Evolutionary conservation across 2,113 vertebrate genomes (phyloP), one percentile per base, ranked within the genome.

Genomic region (Chrysemys picta): DNA sequence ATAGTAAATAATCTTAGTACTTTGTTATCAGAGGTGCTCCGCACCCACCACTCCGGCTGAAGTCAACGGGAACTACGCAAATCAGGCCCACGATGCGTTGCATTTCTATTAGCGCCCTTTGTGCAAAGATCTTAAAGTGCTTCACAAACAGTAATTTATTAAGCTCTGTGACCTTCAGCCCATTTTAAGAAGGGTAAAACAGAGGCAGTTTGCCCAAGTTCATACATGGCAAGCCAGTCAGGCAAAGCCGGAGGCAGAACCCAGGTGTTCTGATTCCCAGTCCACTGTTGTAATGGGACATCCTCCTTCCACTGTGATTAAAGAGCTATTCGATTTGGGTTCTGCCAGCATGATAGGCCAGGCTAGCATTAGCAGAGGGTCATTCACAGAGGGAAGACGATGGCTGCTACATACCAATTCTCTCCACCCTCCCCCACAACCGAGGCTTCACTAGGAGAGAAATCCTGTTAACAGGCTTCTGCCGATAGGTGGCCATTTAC

Each of bases 381-480:
- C 45, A 12, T 1, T 80, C 62, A 2, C 29, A 12, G 90, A 42
- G 87, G 90, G 85, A 84, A 94, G 91, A 88, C 93, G 76, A 89
- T 50, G 91, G 91, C 83, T 82, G 49, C 93, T 89, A 89, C 93
- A 84, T 88, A 94, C 94, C 93, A 62, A 47, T 94, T 94, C 89
- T 85, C 76, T 81, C 86, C 57, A 88, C 49, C 80, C 85, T 79
- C 83, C 62, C 80, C 85, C 57, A 54, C 0, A 0, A 78, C 80
- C 75, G 0, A 0, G 90, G 90, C 80, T 89, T 21, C 0, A 4
- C 93, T 95, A 0, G 0, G 69, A 91, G 90, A 0, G 2, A 85
- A 91, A 93, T 85, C 94, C 93, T 1, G 80, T 94, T 97, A 96
- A 92, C 94, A 94, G 57, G 90, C 69, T 59, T 90, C 54, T 38